phyloP scores from a whole-genome alignment of 2,797 vertebrate species.

The Onychomys arenicola region DNA sequence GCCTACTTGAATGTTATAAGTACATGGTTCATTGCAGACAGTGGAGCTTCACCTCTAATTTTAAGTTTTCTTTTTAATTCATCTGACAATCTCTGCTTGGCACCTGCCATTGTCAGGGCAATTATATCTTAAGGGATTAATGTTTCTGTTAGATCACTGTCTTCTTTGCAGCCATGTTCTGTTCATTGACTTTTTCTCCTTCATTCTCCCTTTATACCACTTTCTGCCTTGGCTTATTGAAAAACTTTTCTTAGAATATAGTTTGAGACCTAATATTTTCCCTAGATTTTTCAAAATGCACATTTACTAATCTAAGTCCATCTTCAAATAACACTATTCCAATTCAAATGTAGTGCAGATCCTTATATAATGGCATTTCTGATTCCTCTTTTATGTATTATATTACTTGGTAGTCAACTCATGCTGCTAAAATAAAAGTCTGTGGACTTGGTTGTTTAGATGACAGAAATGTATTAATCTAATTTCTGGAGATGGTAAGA shows the following conservation, averaged over 20 bases:
- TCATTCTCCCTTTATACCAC: neutral
- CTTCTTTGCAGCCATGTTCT: neutral
- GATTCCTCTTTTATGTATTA: neutral
- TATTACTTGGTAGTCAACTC: neutral
- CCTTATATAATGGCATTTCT: neutral
- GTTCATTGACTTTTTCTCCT: neutral
- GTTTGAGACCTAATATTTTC: neutral
- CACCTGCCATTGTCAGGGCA: neutral
- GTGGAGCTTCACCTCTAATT: neutral
- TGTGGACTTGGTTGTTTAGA: neutral
- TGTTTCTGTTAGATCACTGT: neutral
- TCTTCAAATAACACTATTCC: neutral
- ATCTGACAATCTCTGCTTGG: neutral
- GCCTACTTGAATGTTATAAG: neutral
- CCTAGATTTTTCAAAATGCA: constrained; percentile 17
- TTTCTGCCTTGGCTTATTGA: neutral
- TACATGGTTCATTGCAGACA: neutral
- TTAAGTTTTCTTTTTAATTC: neutral
- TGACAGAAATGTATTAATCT: neutral
- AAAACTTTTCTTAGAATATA: neutral
- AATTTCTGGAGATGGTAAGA: neutral
- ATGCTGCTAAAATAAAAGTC: neutral
- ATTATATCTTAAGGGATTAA: neutral
- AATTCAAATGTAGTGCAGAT: neutral
- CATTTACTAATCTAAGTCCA: neutral